phyloP scores from a whole-genome alignment of 2,113 vertebrate genomes.

The Hydrochoerus hydrochaeris region DNA sequence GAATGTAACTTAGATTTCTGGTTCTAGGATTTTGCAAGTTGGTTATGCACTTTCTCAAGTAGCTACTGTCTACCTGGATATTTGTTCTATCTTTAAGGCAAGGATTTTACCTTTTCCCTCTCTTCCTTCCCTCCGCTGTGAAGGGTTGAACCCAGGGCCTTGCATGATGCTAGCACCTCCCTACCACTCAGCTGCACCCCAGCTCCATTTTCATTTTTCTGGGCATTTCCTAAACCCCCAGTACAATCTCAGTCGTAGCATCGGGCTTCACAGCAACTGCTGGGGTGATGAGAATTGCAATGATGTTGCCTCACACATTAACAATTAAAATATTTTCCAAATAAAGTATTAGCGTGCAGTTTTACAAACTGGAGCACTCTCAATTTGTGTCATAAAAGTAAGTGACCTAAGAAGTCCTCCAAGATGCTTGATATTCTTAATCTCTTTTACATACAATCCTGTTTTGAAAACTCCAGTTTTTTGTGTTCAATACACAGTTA shows the following conservation, averaged over 20 bases:
- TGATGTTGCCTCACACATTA: neutral
- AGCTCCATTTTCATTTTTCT: neutral
- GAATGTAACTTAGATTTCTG: neutral
- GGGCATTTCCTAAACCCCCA: neutral
- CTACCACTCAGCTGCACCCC: neutral
- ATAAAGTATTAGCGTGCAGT: neutral
- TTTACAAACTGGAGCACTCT: neutral
- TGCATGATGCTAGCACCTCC: neutral
- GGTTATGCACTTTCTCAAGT: neutral
- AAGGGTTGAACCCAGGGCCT: neutral
- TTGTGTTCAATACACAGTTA: constrained; percentile 5
- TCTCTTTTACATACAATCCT: neutral
- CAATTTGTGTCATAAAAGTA: constrained; percentile 1
- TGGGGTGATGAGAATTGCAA: neutral
- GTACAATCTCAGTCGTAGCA: neutral
- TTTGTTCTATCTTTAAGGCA: neutral
- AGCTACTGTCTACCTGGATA: neutral
- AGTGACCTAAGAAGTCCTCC: neutral
- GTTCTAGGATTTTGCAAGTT: neutral
- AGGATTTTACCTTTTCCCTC: neutral
- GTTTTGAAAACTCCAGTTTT: neutral
- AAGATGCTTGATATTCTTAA: neutral
- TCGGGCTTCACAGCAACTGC: neutral
- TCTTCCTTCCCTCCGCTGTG: rapidly evolving
- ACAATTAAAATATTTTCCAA: constrained; percentile 28